These are phyloP conservation scores for Anorthoa munda DNA, from an alignment of 2,888 invertebrate genomes.

Conservation along the genomic window DNA sequence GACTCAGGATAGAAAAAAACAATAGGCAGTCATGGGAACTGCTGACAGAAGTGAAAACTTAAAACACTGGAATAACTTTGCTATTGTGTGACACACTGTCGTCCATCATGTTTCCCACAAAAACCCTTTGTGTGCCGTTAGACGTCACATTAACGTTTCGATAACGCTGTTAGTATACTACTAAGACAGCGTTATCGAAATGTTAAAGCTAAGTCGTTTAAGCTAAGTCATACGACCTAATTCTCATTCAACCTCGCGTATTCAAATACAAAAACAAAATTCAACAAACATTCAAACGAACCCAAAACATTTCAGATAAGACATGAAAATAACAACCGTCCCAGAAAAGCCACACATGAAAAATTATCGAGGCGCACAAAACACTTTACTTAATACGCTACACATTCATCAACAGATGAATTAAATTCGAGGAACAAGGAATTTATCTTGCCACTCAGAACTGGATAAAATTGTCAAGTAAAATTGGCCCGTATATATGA, in stretches of 20 bases:
- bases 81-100: too few species aligned
- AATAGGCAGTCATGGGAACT: too few species aligned
- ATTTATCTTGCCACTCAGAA: slow-evolving; percentile 50
- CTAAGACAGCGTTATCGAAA: too few species aligned
- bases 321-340: slow-evolving; percentile 10
- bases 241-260: not conserved
- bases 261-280: not conserved
- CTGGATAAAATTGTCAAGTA: slow-evolving; percentile 49
- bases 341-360: slow-evolving; percentile 33
- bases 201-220: too few species aligned
- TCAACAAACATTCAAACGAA: not conserved
- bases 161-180: too few species aligned
- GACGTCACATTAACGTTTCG: too few species aligned
- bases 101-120: too few species aligned
- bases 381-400: slow-evolving; percentile 34
- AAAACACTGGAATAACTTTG: too few species aligned
- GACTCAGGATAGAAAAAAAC: too few species aligned
- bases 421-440: slow-evolving; percentile 56
- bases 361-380: slow-evolving; percentile 37
- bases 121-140: too few species aligned
- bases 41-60: too few species aligned
- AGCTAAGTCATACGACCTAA: too few species aligned
- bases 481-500: slow-evolving; percentile 35
- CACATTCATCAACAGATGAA: slow-evolving; percentile 56
- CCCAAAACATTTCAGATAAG: slow-evolving; percentile 16